These are phyloP conservation scores for Zaprionus ornatus DNA, from an alignment of 1,140 invertebrate genomes.

Conservation along the genomic window DNA sequence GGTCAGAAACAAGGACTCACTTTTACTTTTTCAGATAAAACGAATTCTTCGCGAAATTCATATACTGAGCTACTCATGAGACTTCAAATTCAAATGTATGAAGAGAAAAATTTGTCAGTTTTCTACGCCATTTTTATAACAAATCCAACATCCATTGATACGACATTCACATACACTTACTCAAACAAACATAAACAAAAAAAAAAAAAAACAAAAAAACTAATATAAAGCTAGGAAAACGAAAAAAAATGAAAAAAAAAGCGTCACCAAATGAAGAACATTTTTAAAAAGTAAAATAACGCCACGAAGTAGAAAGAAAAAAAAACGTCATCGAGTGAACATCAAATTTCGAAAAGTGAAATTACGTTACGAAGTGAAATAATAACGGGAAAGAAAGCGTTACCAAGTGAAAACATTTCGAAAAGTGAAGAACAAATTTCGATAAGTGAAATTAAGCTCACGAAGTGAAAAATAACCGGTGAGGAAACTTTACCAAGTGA, in stretches of 20 bases:
- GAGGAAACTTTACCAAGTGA: no score
- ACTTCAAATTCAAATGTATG: constrained; percentile 7
- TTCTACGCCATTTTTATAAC: neutral
- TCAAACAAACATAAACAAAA: constrained; percentile 21
- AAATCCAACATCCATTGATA: neutral
- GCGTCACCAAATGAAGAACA: no score
- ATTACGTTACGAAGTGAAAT: no score
- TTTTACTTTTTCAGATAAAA: constrained; percentile 57
- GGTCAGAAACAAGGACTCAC: constrained; percentile 56
- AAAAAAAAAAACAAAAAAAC: constrained; percentile 11
- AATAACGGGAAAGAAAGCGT: no score
- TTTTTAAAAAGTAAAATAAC: no score
- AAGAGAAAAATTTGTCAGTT: constrained; percentile 27
- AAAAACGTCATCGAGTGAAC: no score
- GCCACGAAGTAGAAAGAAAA: no score
- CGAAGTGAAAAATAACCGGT: no score
- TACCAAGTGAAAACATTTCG: no score
- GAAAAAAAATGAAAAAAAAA: neutral
- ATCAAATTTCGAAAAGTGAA: no score
- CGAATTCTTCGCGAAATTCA: constrained; percentile 58
- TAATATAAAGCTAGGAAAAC: neutral
- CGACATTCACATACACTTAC: constrained; percentile 4
- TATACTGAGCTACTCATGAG: constrained; percentile 62
- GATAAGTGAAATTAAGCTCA: no score
- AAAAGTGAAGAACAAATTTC: no score